Base-by-base conservation (phyloP, 2,113 vertebrate species). In the Abramis brama region DNA sequence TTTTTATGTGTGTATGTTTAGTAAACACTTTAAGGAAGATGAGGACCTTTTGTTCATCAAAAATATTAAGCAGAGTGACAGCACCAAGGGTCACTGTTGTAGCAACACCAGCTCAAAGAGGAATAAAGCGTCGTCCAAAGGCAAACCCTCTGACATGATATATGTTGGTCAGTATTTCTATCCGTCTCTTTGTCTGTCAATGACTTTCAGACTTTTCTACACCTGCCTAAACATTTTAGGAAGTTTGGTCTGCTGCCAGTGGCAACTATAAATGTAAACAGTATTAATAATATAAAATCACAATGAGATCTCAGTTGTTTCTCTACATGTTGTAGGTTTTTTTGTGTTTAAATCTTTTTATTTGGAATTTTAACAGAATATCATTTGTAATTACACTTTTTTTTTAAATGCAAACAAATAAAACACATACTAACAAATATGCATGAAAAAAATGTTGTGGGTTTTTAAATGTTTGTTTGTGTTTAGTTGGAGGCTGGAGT, bases 401-500 rank as follows among this genome's bases (percentile, higher is more conserved):
- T 43, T 43, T 27, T 43, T 0, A 9, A 43, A 9, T 43, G 8
- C 8, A 43, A 43, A 43, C 8, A 43, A 43, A 43, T 43, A 43
- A 43, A 43, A 43, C 8, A 43, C 8, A 43, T 43, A 43, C 43
- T 2, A 9, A 9, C 1, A 43, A 2, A 43, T 9, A 9, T 43
- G 39, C 39, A 43, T 43, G 7, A 43, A 43, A 43, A 9, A 9
- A 9, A 55, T 47, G 23, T 10, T 82, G 43, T 81, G 30, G 80
- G 50, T 39, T 33, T 73, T 30, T 52, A 57, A 19, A 50, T 50
- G 50, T 57, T 23, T 57, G 55, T 23, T 57, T 73, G 36, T 75
- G 39, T 79, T 62, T 71, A 93, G 90, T 91, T 62, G 91, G 92
- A 45, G 92, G 91, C 23, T 80, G 91, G 81, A 89, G 79, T 55